These are phyloP conservation scores for Xyliphius kryptos DNA, from an alignment of 2,113 vertebrate genomes.

Conservation along the genomic window DNA sequence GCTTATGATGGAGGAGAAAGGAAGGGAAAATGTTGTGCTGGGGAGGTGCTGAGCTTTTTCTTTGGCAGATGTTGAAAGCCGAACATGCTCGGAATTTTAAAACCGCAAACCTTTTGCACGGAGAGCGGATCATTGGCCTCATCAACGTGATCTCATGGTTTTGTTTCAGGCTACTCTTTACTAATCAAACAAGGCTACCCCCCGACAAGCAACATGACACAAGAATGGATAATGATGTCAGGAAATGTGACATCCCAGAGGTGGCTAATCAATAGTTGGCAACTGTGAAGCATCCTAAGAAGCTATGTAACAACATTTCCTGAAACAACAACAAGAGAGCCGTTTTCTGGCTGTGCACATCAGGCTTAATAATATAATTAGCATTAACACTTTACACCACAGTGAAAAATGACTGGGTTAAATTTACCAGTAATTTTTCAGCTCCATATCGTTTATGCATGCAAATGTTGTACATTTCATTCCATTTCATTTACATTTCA, in stretches of 20 bases:
- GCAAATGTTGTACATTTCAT: too few relatives aligned
- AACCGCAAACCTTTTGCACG: background rate
- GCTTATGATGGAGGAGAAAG: constrained; percentile 11
- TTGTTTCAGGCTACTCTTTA: constrained; percentile 37
- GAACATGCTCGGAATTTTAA: constrained; percentile 30
- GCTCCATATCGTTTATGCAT: too few relatives aligned
- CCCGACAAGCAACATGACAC: constrained; percentile 16
- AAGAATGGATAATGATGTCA: constrained; percentile 24
- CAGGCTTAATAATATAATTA: too few relatives aligned
- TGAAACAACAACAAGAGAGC: background rate
- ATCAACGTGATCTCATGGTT: constrained; percentile 31
- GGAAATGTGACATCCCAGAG: constrained; percentile 22
- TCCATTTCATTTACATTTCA: too few relatives aligned
- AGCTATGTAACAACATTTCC: constrained; percentile 1
- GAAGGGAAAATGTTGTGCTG: constrained; percentile 7
- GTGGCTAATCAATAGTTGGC: constrained; percentile 30
- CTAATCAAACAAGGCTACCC: constrained; percentile 30
- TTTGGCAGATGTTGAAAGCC: constrained; percentile 36
- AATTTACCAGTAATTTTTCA: too few relatives aligned
- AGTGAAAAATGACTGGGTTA: too few relatives aligned
- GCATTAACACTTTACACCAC: too few relatives aligned
- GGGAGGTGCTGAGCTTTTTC: constrained; percentile 35
- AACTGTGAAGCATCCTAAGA: constrained; percentile 22
- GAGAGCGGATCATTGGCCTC: constrained; percentile 6
- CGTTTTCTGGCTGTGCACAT: too few relatives aligned